Conservation (phyloP, 2,113 vertebrate species). For the Myanophis thanlyinensis region DNA sequence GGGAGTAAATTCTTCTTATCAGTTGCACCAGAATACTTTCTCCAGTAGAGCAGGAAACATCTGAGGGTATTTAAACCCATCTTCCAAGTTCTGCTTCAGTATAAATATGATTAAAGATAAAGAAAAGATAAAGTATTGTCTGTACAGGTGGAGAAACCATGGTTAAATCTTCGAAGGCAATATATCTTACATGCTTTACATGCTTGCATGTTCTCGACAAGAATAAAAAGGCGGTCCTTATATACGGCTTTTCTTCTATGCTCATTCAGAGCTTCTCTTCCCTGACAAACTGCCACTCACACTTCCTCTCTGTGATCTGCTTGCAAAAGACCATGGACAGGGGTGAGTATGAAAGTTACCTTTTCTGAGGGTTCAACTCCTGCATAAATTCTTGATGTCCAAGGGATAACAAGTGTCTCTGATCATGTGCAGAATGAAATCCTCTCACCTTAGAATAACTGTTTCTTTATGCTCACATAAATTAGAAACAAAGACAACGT, state of each 20-base stretch:
- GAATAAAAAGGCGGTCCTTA: conserved; percentile 38
- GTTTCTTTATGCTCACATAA: background rate
- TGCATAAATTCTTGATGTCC: background rate
- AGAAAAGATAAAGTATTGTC: no score
- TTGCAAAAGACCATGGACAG: conserved; percentile 44
- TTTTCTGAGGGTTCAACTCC: background rate
- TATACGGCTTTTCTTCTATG: conserved; percentile 20
- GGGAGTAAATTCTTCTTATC: background rate
- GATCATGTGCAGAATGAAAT: background rate
- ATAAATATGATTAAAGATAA: no score
- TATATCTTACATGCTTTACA: background rate
- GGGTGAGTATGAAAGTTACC: conserved; percentile 53
- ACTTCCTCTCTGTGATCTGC: background rate
- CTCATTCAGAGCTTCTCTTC: background rate
- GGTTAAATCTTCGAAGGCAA: background rate
- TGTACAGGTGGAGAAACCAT: background rate
- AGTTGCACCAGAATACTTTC: background rate
- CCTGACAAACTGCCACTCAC: background rate
- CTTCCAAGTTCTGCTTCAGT: background rate
- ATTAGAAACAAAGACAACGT: background rate
- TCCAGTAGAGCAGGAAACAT: background rate
- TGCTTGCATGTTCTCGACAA: background rate
- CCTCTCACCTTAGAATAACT: background rate
- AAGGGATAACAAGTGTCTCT: background rate
- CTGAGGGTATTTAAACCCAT: background rate